Percentiles rank a stretch among this genome's conserved stretches.
Conservation (phyloP, 2,113 vertebrate genomes). For the Chaetorhynchus papuensis region DNA sequence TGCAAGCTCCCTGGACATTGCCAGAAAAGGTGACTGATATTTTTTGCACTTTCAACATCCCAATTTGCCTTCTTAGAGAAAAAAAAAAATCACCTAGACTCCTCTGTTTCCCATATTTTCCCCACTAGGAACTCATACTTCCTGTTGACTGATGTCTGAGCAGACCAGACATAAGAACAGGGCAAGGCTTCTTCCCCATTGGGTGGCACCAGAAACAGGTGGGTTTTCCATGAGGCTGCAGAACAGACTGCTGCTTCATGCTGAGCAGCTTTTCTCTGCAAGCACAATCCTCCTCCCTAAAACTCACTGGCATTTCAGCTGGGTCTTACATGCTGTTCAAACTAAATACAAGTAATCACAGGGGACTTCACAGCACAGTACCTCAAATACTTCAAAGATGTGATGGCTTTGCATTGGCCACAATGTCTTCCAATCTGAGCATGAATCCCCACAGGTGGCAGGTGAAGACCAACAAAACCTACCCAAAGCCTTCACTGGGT, state of each 20-base stretch:
- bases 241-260: neutral
- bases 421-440: neutral
- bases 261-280: neutral
- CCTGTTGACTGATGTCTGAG: neutral
- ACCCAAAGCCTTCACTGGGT: neutral
- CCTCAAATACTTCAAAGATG: neutral
- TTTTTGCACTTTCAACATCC: neutral
- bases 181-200: neutral
- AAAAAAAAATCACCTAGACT: neutral
- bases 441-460: neutral
- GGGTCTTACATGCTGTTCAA: neutral
- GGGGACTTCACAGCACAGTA: neutral
- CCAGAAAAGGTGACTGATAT: neutral
- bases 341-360: neutral
- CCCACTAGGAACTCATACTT: rapidly evolving
- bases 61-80: neutral
- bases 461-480: neutral
- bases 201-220: neutral
- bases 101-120: neutral
- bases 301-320: rapidly evolving
- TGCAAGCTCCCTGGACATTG: neutral
- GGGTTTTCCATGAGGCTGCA: neutral
- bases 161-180: neutral
- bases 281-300: neutral
- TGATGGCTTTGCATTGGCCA: neutral